Evolutionary conservation across 2,888 invertebrate species (phyloP), one percentile per base, ranked within the genome.

Genomic region (Thereva unica): DNA sequence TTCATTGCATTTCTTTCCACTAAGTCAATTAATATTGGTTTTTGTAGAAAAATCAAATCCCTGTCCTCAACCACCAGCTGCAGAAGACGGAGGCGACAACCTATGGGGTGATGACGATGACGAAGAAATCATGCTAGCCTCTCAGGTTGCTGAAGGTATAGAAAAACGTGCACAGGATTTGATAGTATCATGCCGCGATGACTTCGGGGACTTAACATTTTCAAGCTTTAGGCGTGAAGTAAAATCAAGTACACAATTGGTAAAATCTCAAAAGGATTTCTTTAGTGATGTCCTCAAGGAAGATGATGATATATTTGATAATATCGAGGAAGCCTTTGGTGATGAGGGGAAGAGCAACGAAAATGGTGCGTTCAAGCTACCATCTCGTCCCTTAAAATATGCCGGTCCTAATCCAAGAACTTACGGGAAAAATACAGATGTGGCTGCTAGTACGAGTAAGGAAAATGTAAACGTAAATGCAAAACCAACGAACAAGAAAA

Each of bases 21-120:
- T 72, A 76, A 76, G 34, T 78, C 77, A 64, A 83, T 67, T 67
- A 82, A 83, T 12, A 73, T 72, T 76, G 83, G 55, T 23, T 9
- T 42, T 23, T 4, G 50, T 49, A 10, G 8, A n/a, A 45, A 55
- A 44, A 6, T 5, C 53, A 9, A 35, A 55, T 5, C 49, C 41
- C 4, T 23, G 23, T 23, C 23, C 23, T 23, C 23, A 23, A 23
- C 23, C 23, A 23, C 23, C 23, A 23, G 9, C 8, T 12, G 23
- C 38, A 6, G 47, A 50, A 35, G 53, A 41, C n/a, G n/a, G n/a
- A 12, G 52, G 9, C 8, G 67, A 69, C 34, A 63, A 66, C 38
- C n/a, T 69, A 1, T 71, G 70, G 68, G 71, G 67, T 61, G 71
- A 71, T 38, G 71, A 68, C n/a, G 71, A 70, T 35, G 71, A 71